Conservation (phyloP, 2,113 vertebrate genomes). For the Carlito syrichta region DNA sequence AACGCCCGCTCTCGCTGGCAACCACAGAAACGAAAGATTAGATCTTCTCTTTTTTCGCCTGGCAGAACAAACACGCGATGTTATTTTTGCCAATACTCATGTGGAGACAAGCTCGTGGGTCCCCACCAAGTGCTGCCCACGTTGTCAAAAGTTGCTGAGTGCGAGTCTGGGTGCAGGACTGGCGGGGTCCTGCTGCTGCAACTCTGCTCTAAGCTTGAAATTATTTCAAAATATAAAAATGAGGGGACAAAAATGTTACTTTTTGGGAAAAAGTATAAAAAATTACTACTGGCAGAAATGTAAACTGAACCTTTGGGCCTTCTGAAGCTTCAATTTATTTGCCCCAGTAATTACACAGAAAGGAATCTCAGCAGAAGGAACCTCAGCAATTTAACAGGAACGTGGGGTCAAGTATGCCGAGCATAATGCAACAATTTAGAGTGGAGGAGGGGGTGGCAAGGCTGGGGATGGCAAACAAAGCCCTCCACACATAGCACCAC, state of each 20-base stretch:
- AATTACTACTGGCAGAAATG: neutral
- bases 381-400: too few species aligned
- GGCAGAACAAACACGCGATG: neutral
- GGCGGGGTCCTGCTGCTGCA: too few species aligned
- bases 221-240: neutral
- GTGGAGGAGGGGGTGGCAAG: accelerated
- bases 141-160: accelerated
- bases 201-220: neutral
- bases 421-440: accelerated
- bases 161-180: neutral
- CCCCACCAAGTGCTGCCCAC: accelerated
- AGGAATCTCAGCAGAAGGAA: neutral
- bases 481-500: too few species aligned
- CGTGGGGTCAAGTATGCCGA: neutral
- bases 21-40: accelerated
- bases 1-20: accelerated
- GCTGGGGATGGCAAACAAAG: too few species aligned
- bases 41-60: neutral
- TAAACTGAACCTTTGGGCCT: neutral
- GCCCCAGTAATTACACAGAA: too few species aligned
- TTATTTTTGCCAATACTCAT: neutral
- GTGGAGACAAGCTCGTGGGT: accelerated
- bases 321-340: neutral
- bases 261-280: too few species aligned
- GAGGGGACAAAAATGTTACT: too few species aligned